Base-by-base conservation (phyloP, 2,797 vertebrate species). In the Premnoplex brunnescens region DNA sequence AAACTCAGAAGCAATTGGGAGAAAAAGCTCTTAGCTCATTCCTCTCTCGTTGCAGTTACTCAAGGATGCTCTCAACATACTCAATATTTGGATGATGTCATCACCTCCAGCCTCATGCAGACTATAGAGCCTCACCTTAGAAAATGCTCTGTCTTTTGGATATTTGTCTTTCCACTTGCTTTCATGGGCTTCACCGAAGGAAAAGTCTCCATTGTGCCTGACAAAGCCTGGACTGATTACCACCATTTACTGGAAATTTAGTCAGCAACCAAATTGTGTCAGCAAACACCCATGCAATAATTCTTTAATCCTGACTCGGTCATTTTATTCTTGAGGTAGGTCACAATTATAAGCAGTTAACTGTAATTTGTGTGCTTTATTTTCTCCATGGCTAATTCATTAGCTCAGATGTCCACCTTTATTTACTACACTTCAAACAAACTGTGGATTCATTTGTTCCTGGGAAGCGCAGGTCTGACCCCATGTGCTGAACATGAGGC, bases 371-470 rank as follows among this genome's bases (percentile, higher is more conserved):
- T 56, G 48, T 86, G 46, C 51, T 91, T 84, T 93, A 49, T 91
- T 95, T 89, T 92, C 73, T 93, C 82, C n/a, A 32, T 23, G 59
- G 85, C 39, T 81, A 89, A 91, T 85, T 92, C 56, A 30, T 94
- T 75, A 92, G 54, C 51, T 85, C 56, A 85, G 21, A 74, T 36
- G 30, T 43, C 55, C 37, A 56, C 62, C 41, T 75, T 88, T 88
- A 81, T 91, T 89, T 92, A 81, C 51, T 62, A 19, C 44, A 23
- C 28, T 55, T 67, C 41, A 44, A 49, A 73, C 11, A 39, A 80
- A 60, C 19, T 43, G 58, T 49, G 69, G 46, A 62, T 72, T 75
- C 22, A 22, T 19, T 75, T n/a, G 34, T 32, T 86, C 73, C 76
- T 91, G 14, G 15, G 34, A 85, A 88, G 76, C 0, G 0, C 46